Evolutionary conservation across 2,888 invertebrate genomes (phyloP), one percentile per base, ranked within the genome.

Genomic region (Bugulina stolonifera): DNA sequence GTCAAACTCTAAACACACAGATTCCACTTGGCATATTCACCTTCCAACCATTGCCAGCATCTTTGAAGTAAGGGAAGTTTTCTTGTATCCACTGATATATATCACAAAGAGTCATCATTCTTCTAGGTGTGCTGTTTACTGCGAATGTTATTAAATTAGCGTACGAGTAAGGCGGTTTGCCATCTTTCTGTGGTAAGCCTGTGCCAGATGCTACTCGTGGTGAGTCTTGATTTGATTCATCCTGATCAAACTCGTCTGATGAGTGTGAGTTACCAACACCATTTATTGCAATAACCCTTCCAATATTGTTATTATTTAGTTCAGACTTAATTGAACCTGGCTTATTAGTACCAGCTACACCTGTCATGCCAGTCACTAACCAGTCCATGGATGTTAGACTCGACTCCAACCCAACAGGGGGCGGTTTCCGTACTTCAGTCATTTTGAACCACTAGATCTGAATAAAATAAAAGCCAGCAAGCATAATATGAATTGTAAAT

Each of bases 11-110:
- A n/a, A n/a, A n/a, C n/a, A n/a, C n/a, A n/a, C n/a, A n/a, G n/a
- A n/a, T n/a, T n/a, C n/a, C n/a, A n/a, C n/a, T n/a, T n/a, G n/a
- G n/a, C n/a, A n/a, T n/a, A n/a, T n/a, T 85, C 80, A 90, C 90
- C 88, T 90, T 90, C 90, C 90, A 90, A 0, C 90, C 90, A 72
- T 83, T 83, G 0, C 89, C 89, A 35, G 89, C 89, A 78, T 89
- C 89, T 81, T 88, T 88, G 80, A 90, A 90, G 81, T 89, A 90
- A 0, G 89, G 89, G 82, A 90, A 90, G 77, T 89, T 89, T 75
- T 89, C 89, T 78, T 89, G 89, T 69, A 90, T 90, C 86, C 90
- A 90, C 77, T 89, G 88, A 82, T 90, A 90, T 77, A 90, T 90
- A 82, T 90, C 90, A 77, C 89, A 89, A 52, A 90, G 85, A 1